These are phyloP conservation scores for Phenganax stokvisi DNA, from an alignment of 92 coral and sea anemone genomes.

Conservation along the genomic window DNA sequence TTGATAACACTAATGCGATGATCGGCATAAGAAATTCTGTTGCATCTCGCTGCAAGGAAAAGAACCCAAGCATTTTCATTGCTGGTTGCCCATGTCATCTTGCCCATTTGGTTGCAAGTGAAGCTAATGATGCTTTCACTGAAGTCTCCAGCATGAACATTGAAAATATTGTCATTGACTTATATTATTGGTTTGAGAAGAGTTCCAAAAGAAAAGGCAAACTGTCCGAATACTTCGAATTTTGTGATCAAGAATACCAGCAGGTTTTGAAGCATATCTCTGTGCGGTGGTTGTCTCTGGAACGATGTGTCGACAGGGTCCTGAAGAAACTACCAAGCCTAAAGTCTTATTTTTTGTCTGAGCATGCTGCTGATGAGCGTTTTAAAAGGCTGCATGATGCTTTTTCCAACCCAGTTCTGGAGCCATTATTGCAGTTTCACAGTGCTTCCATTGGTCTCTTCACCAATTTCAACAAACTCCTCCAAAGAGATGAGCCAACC, in stretches of 20 bases:
- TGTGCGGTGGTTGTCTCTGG: slow-evolving; percentile 31
- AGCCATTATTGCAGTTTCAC: slow-evolving; percentile 23
- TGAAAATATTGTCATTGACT: slow-evolving; percentile 32
- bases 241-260: slow-evolving; percentile 39
- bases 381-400: slow-evolving; percentile 33
- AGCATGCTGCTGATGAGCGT: slow-evolving; percentile 29
- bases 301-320: slow-evolving; percentile 31
- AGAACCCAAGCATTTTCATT: slow-evolving; percentile 32
- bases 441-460: slow-evolving; percentile 31
- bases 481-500: slow-evolving; percentile 33
- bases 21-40: slow-evolving; percentile 43
- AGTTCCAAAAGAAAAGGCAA: slow-evolving; percentile 36
- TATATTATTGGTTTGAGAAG: slow-evolving; percentile 41
- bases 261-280: slow-evolving; percentile 33
- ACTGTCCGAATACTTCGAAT: slow-evolving; percentile 33
- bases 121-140: slow-evolving; percentile 32
- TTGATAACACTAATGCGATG: slow-evolving; percentile 49
- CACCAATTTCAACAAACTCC: slow-evolving; percentile 36
- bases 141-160: slow-evolving; percentile 12
- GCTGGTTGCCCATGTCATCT: slow-evolving; percentile 43
- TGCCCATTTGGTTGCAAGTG: slow-evolving; percentile 28
- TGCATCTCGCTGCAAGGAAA: slow-evolving; percentile 42
- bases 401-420: slow-evolving; percentile 30
- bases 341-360: slow-evolving; percentile 34
- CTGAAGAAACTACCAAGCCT: slow-evolving; percentile 34